A percentile compares a stretch with the other conserved stretches of the same genome.
phyloP scores from a whole-genome alignment of 1,140 invertebrate species.

The Scaptomyza montana region DNA sequence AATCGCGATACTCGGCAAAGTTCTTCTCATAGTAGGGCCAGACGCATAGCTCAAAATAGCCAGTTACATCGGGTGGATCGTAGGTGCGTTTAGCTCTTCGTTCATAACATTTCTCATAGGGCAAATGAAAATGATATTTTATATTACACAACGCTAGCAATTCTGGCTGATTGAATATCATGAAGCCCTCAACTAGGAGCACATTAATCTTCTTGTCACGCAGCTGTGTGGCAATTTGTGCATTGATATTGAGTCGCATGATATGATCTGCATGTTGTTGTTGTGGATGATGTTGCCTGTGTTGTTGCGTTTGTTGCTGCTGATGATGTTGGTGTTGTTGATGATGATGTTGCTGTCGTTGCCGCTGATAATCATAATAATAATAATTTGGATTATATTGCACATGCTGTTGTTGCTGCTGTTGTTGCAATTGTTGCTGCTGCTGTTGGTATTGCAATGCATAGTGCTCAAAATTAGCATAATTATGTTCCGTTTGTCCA shows the following conservation, averaged over 20 bases:
- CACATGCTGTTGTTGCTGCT: slow-evolving; percentile 37
- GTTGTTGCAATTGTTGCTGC: slow-evolving; percentile 63
- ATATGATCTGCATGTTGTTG: slow-evolving; percentile 43
- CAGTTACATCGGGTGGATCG: slow-evolving; percentile 90
- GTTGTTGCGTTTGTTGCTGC: slow-evolving; percentile 27
- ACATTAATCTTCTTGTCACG: slow-evolving; percentile 84
- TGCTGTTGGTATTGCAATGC: slow-evolving; percentile 67
- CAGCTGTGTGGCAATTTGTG: slow-evolving; percentile 61
- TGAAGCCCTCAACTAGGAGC: slow-evolving; percentile 91
- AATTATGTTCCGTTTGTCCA: slow-evolving; percentile 46
- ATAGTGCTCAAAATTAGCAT: slow-evolving; percentile 75
- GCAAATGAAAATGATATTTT: slow-evolving; percentile 89
- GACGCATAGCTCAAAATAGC: slow-evolving; percentile 91
- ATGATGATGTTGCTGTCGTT: slow-evolving; percentile 28
- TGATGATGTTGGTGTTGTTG: slow-evolving; percentile 49
- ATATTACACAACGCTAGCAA: slow-evolving; percentile 87
- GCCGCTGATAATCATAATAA: slow-evolving; percentile 31
- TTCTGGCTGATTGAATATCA: slow-evolving; percentile 88
- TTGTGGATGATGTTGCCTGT: slow-evolving; percentile 46
- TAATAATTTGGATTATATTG: slow-evolving; percentile 39
- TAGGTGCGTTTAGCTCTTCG: slow-evolving; percentile 87
- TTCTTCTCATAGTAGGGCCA: slow-evolving; percentile 89
- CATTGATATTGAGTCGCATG: slow-evolving; percentile 71
- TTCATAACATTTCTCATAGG: slow-evolving; percentile 87
- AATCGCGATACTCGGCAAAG: slow-evolving; percentile 73